Percentiles rank a stretch among this genome's conserved stretches.
These are phyloP conservation scores for Lepeophtheirus salmonis DNA, from an alignment of 1,140 invertebrate genomes.

Conservation along the genomic window DNA sequence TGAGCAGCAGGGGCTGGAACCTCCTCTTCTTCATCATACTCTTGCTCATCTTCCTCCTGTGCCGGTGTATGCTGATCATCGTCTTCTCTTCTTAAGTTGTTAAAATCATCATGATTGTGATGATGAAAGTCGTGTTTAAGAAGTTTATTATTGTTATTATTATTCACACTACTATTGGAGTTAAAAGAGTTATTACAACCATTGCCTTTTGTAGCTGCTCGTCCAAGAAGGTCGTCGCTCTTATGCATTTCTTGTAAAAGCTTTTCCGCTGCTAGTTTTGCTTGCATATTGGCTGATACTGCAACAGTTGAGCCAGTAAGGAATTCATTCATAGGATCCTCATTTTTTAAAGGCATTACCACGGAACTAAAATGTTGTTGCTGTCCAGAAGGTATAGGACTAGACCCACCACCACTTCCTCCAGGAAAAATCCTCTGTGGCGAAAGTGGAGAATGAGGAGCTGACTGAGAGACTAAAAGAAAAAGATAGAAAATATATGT, in stretches of 20 bases:
- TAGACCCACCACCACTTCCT: background rate
- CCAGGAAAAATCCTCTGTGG: background rate
- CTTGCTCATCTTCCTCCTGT: background rate
- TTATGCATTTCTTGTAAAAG: background rate
- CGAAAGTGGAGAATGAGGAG: background rate
- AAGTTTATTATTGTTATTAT: no score
- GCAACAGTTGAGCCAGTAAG: background rate
- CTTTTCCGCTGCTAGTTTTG: background rate
- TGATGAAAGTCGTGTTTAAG: no score
- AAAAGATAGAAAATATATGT: no score
- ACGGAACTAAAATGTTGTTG: background rate
- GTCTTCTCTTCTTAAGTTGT: no score
- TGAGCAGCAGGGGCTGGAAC: background rate
- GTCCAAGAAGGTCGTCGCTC: background rate
- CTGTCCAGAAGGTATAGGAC: no score
- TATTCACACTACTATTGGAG: no score
- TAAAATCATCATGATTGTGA: no score
- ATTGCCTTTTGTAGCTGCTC: background rate
- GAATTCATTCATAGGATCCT: no score
- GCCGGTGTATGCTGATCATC: background rate
- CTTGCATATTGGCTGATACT: background rate
- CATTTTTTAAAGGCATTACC: background rate
- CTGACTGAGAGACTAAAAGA: background rate
- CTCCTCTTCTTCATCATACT: background rate
- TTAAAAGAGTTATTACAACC: background rate